Evolutionary conservation across 2,888 invertebrate species (phyloP), one percentile per base, ranked within the genome.

Genomic region (Thera obeliscata): DNA sequence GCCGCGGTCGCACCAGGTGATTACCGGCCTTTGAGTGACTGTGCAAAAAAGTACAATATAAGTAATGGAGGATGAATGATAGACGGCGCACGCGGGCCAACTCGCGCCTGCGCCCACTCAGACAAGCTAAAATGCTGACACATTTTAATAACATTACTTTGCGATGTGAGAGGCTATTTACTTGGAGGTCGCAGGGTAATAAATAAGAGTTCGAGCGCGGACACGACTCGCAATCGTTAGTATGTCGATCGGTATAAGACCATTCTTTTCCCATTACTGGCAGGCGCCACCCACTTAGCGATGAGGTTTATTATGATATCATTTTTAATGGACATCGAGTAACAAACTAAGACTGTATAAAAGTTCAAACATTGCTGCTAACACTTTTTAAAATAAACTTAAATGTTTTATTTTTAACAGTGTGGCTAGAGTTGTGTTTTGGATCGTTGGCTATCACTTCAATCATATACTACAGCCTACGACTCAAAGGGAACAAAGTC

Each of bases 21-120:
- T 93, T 93, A 93, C 93, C 92, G 91, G 91, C 88, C 92, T 87
- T 89, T 85, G 88, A 90, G 89, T 93, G 93, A 93, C 92, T 93
- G 91, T 87, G 93, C 93, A 83, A 91, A 93, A 93, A 93, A 92
- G 89, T 90, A 93, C 93, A 93, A 93, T 93, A 92, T 93, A 93
- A 92, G 93, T 93, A 93, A 93, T 93, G 93, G 93, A 91, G 91
- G 91, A 93, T 93, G 91, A 90, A 92, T 93, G 93, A 93, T 93
- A 93, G 91, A 93, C 92, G 89, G 91, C 88, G 86, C 80, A 76
- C 79, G 83, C 81, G 81, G 83, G 78, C 79, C 77, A 72, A 78
- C 76, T 76, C 82, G 80, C 84, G 81, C 80, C 76, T 80, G 78
- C 80, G 80, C 77, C 66, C 76, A 69, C 76, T 70, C 74, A 66